Percentiles rank a stretch among this genome's conserved stretches.
phyloP scores from a whole-genome alignment of 2,888 invertebrate genomes.

The Timema podura region DNA sequence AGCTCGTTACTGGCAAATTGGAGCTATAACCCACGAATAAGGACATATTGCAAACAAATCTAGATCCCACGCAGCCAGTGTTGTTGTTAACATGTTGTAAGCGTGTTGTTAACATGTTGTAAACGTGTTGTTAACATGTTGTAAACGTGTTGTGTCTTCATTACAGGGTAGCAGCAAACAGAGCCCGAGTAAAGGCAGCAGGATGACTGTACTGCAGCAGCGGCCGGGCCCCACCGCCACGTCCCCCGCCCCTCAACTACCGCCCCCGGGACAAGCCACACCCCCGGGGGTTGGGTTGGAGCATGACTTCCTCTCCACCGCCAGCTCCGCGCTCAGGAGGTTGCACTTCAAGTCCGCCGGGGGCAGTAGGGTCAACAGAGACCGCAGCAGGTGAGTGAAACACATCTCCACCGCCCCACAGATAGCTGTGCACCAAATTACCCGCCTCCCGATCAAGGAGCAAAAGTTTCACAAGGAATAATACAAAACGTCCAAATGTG shows the following conservation, averaged over 20 bases:
- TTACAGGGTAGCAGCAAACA: slow-evolving; percentile 22
- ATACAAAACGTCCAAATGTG: no score
- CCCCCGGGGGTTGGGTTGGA: slow-evolving; percentile 21
- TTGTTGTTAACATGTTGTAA: no score
- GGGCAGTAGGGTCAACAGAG: slow-evolving; percentile 40
- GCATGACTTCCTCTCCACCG: slow-evolving; percentile 48
- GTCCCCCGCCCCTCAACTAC: slow-evolving; percentile 19
- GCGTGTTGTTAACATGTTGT: no score
- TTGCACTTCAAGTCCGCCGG: slow-evolving; percentile 62
- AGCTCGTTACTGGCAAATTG: no score
- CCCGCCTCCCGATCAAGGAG: no score
- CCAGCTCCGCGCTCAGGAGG: slow-evolving; percentile 57
- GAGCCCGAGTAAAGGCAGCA: slow-evolving; percentile 18
- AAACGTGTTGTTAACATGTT: no score
- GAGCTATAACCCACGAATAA: no score
- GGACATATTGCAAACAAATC: no score
- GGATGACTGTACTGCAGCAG: slow-evolving; percentile 32
- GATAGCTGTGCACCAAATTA: not conserved
- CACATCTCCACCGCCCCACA: slow-evolving; percentile 29
- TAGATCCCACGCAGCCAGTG: no score
- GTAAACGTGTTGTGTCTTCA: no score
- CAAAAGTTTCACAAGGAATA: no score
- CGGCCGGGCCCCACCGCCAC: slow-evolving; percentile 31
- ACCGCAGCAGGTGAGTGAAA: slow-evolving; percentile 17
- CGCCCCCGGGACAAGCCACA: slow-evolving; percentile 25